phyloP scores from a whole-genome alignment of 2,888 invertebrate genomes.

The Idaea aversata region DNA sequence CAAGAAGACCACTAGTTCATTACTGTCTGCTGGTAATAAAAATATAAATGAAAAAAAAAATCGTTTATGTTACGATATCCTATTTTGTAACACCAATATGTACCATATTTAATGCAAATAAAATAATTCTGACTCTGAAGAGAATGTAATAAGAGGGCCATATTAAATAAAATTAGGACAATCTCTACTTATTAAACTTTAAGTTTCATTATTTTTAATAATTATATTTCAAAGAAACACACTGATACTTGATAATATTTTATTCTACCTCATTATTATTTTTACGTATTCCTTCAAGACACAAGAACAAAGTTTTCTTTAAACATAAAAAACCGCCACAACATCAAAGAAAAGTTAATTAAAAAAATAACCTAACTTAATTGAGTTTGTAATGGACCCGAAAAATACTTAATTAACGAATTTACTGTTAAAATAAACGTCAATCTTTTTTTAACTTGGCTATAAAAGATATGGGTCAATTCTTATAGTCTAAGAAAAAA shows the following conservation, averaged over 20 bases:
- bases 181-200: neutral
- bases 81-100: no score
- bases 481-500: conserved; percentile 17
- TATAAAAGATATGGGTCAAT: conserved; percentile 14
- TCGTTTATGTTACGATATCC: no score
- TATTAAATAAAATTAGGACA: no score
- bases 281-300: neutral
- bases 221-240: neutral
- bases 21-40: no score
- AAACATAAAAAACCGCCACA: neutral
- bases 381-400: conserved; percentile 39
- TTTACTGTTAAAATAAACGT: conserved; percentile 35
- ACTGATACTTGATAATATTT: no score
- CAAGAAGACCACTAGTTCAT: no score
- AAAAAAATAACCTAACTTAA: conserved; percentile 37
- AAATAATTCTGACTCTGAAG: no score
- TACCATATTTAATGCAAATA: no score
- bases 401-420: conserved; percentile 44
- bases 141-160: no score
- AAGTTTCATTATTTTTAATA: neutral
- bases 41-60: no score
- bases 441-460: conserved; percentile 21
- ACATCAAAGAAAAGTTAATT: conserved; percentile 29
- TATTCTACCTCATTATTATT: neutral
- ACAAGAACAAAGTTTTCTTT: neutral